Conservation (phyloP, 2,113 vertebrate species). For the Irena cyanogastra region DNA sequence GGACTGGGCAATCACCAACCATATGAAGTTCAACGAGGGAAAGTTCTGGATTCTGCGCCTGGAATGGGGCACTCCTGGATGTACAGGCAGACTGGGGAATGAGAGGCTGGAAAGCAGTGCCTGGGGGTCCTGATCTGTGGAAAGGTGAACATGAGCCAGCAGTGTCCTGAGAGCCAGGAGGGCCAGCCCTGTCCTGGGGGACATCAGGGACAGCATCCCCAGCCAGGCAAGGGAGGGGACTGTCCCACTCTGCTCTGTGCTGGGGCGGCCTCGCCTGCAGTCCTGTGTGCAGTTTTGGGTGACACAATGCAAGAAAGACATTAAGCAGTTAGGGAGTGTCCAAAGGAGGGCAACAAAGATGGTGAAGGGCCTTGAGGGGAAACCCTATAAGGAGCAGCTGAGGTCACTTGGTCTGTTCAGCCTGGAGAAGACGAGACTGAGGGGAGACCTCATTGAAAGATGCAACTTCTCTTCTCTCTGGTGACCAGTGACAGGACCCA, state of each 20-base stretch:
- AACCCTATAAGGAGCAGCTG: accelerated
- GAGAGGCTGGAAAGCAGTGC: not conserved
- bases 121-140: not conserved
- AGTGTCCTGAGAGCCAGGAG: not conserved
- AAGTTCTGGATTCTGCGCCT: not conserved
- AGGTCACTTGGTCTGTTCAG: not conserved
- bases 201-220: not conserved
- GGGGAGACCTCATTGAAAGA: not conserved
- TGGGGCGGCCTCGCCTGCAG: accelerated
- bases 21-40: not conserved
- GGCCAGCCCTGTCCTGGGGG: not conserved
- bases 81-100: accelerated
- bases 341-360: not conserved
- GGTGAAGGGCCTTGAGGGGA: not conserved
- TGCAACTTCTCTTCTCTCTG: not conserved
- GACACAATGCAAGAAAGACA: not conserved
- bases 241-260: not conserved
- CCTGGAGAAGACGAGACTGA: not conserved
- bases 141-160: accelerated
- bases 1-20: not conserved
- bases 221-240: not conserved
- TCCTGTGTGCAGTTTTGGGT: accelerated
- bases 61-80: not conserved
- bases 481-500: not conserved
- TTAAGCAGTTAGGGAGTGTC: not conserved